Evolutionary conservation across 1,140 invertebrate species (phyloP).

Genomic region (Pissodes strobi): DNA sequence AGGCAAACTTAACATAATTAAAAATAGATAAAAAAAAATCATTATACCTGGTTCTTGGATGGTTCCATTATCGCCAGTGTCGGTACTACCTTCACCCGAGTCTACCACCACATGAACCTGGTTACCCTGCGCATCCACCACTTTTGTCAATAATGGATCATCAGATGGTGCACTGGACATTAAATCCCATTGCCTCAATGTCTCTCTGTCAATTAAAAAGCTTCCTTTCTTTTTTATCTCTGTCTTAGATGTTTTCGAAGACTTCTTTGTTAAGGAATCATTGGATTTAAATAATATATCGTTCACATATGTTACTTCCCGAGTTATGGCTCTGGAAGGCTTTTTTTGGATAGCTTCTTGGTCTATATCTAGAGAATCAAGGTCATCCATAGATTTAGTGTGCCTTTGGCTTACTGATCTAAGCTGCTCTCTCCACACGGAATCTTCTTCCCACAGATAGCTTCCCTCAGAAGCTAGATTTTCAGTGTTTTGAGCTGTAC

Average conservation of each 20-base stretch:
- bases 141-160: conserved; percentile 42
- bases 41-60: conserved; percentile 53
- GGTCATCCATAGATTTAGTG: conserved; percentile 77
- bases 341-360: conserved; percentile 44
- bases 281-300: conserved; percentile 64
- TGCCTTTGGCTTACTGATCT: conserved; percentile 77
- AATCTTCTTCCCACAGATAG: conserved; percentile 82
- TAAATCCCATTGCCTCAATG: conserved; percentile 83
- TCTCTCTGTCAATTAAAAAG: conserved; percentile 81
- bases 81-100: conserved; percentile 55
- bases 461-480: conserved; percentile 58
- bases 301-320: conserved; percentile 77
- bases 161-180: conserved; percentile 71
- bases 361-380: conserved; percentile 63
- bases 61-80: conserved; percentile 51
- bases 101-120: conserved; percentile 60
- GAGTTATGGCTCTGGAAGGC: conserved; percentile 56
- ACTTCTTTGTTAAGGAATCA: conserved; percentile 44
- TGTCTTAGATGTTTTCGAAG: conserved; percentile 37
- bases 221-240: conserved; percentile 48
- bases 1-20: background rate
- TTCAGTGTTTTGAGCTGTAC: background rate
- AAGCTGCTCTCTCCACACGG: conserved; percentile 77
- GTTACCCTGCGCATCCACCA: conserved; percentile 60
- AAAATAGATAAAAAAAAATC: conserved; percentile 29